Conservation (phyloP, 2,888 invertebrate genomes). For the Ornithoptera priamus region DNA sequence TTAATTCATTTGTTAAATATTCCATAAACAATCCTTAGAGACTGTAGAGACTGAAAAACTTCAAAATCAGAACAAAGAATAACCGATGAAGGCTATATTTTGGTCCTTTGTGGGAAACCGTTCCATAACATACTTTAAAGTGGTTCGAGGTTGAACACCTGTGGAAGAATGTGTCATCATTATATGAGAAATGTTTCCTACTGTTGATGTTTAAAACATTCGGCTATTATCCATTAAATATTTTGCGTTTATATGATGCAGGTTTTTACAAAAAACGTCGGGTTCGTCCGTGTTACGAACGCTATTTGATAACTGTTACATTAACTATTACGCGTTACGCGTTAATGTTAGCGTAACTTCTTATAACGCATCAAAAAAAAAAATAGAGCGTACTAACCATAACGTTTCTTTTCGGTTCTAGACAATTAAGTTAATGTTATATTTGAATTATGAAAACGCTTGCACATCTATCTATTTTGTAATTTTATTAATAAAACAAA, state of each 20-base stretch:
- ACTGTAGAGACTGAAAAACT: too few species aligned
- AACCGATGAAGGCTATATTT: too few species aligned
- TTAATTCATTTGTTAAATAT: neutral
- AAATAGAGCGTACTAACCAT: conserved; percentile 4
- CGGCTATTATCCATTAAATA: neutral
- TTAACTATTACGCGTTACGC: conserved; percentile 75
- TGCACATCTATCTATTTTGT: neutral
- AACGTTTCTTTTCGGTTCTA: neutral
- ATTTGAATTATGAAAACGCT: neutral
- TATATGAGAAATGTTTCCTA: too few species aligned
- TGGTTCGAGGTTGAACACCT: too few species aligned
- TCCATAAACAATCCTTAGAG: too few species aligned
- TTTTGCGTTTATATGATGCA: conserved; percentile 58
- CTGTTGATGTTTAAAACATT: too few species aligned
- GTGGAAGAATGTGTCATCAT: too few species aligned
- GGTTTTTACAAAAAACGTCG: conserved; percentile 52
- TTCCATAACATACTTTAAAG: too few species aligned
- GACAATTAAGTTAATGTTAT: neutral
- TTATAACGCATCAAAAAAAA: conserved; percentile 49
- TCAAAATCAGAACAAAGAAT: too few species aligned
- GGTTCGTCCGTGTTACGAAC: conserved; percentile 60
- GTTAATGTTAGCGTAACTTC: conserved; percentile 67
- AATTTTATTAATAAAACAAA: neutral
- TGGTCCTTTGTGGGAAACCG: too few species aligned
- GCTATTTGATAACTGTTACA: conserved; percentile 68